These are phyloP conservation scores for Troilus luridus DNA, from an alignment of 2,888 invertebrate species.

Conservation along the genomic window DNA sequence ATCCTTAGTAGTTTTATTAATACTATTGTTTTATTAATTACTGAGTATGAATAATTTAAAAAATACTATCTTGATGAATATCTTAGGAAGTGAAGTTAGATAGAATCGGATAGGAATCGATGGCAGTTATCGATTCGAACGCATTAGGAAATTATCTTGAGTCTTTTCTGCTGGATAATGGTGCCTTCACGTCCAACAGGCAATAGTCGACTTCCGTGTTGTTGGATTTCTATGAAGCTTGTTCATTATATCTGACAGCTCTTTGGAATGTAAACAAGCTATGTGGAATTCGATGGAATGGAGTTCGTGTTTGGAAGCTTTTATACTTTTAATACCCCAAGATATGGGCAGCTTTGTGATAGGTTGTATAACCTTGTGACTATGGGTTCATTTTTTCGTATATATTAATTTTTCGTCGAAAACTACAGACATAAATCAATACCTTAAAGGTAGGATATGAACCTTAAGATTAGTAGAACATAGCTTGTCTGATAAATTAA, in stretches of 20 bases:
- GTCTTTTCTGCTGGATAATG: not conserved
- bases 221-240: not conserved
- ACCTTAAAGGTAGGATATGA: too few relatives aligned
- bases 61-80: not conserved
- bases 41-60: not conserved
- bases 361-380: not conserved
- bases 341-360: too few relatives aligned
- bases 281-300: not conserved
- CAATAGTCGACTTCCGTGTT: not conserved
- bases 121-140: not conserved
- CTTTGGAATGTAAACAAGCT: not conserved
- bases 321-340: not conserved
- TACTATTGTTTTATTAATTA: too few relatives aligned
- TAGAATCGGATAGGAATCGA: not conserved
- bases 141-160: constrained; percentile 15
- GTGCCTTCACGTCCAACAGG: constrained; percentile 8
- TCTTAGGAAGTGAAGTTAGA: not conserved
- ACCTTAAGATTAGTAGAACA: too few relatives aligned
- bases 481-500: too few relatives aligned
- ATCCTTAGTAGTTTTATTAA: too few relatives aligned
- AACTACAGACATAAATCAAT: too few relatives aligned
- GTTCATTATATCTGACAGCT: not conserved
- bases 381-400: not conserved
- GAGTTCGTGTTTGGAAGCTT: not conserved
- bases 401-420: too few relatives aligned